Conservation (phyloP, 2,113 vertebrate genomes). For the Nothoprocta perdicaria region DNA sequence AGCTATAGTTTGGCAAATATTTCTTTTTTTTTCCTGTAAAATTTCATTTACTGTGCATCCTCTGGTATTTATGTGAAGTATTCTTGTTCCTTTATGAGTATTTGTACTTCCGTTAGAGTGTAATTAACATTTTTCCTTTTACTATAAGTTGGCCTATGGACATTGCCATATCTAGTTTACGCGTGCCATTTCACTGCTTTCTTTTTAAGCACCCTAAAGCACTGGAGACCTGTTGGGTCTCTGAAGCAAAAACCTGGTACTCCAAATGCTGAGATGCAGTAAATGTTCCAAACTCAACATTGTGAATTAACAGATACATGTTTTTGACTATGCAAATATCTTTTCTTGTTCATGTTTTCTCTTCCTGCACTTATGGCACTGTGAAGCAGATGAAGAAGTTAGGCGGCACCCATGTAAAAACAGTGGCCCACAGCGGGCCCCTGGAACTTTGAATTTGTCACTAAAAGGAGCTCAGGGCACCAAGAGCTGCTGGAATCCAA, state of each 20-base stretch:
- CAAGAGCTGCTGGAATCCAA: rapidly evolving
- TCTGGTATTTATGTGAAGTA: constrained; percentile 38
- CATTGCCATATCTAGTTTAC: background rate
- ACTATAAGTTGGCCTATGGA: constrained; percentile 1
- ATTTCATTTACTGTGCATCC: constrained; percentile 17
- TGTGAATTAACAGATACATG: background rate
- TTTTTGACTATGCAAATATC: background rate
- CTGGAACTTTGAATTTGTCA: background rate
- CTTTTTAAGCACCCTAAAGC: background rate
- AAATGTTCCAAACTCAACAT: background rate
- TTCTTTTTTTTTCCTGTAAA: constrained; percentile 19
- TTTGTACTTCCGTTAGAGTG: constrained; percentile 17
- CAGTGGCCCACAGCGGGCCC: background rate
- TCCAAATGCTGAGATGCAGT: background rate
- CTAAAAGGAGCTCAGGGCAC: background rate
- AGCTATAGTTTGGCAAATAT: background rate
- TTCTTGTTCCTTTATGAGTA: constrained; percentile 24
- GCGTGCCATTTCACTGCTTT: background rate
- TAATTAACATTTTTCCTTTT: constrained; percentile 60
- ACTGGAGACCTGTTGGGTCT: background rate
- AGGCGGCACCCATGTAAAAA: background rate
- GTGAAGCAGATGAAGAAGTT: background rate
- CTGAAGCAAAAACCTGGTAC: background rate
- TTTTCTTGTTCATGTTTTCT: background rate
- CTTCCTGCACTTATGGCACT: background rate